Evolutionary conservation across 2,113 vertebrate species (phyloP), one percentile per base, ranked within the genome.

Genomic region (Cyprinodon brontotheroides): DNA sequence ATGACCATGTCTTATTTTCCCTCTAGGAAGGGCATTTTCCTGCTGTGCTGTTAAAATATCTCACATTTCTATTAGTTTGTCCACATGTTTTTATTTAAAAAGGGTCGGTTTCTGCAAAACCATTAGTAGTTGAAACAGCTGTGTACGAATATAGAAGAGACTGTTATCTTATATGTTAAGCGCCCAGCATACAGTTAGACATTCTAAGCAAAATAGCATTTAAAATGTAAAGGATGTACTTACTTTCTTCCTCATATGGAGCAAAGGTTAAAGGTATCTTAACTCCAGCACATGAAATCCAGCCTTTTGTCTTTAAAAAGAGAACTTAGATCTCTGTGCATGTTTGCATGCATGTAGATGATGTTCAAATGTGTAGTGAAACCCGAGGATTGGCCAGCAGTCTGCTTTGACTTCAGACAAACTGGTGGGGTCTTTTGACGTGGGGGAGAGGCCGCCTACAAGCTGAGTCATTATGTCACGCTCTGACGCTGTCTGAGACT

Each of bases 221-320:
- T 8, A n/a, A 74, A 63, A 10, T 53, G 1, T 37, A 5, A n/a
- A 41, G 20, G 61, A 20, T 0, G 45, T 22, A 91, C 92, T 93
- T 81, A 93, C 92, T 91, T 89, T 91, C 73, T 93, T 87, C 92
- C 92, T 93, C 92, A 93, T 93, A 92, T 86, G 92, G 92, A 93
- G 91, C 83, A 86, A 83, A 8, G 89, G 88, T 83, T 76, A 17
- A 72, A 72, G 77, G 79, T 77, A 83, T 64, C 85, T 87, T 63
- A 82, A 69, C 86, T 90, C 84, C 84, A 43, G 48, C 22, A 86
- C 89, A 85, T 88, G 76, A 89, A 90, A 88, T 60, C 38, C n/a
- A 69, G 67, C 41, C 61, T 83, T 77, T 69, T 37, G 61, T 37
- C 77, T 78, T 67, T 61, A 61, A 69, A 81, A 68, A 61, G 69